Conservation (phyloP, 2,113 vertebrate genomes). For the Datnioides undecimradiatus region DNA sequence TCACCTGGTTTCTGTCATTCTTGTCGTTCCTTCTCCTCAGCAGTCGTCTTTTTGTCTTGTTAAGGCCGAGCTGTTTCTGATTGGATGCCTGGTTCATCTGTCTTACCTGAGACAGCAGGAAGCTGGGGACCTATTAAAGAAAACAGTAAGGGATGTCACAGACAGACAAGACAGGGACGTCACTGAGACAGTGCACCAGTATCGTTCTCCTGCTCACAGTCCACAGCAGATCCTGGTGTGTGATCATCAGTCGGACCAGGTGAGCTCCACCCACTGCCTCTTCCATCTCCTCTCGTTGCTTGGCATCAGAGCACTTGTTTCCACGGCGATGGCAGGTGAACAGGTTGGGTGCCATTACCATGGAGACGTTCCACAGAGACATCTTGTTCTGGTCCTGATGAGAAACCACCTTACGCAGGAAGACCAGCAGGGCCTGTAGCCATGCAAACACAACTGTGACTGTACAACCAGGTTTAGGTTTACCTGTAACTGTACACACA, state of each 20-base stretch:
- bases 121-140: constrained; percentile 89
- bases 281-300: constrained; percentile 89
- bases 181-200: neutral
- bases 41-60: constrained; percentile 81
- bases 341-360: constrained; percentile 96
- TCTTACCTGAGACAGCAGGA: constrained; percentile 93
- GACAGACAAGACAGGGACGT: neutral
- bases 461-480: neutral
- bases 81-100: constrained; percentile 92
- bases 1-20: constrained; percentile 87
- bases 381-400: constrained; percentile 96
- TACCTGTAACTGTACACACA: too few relatives aligned
- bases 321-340: constrained; percentile 85
- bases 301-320: constrained; percentile 77
- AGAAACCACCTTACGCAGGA: constrained; percentile 92
- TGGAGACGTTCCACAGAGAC: constrained; percentile 97
- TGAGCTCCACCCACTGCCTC: constrained; percentile 89
- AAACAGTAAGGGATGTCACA: constrained; percentile 36
- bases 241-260: constrained; percentile 90
- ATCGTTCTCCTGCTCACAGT: constrained; percentile 84
- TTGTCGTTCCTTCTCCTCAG: constrained; percentile 88
- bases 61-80: constrained; percentile 85
- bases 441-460: constrained; percentile 19
- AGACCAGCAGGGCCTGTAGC: constrained; percentile 90
- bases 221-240: constrained; percentile 94